These are phyloP conservation scores for Tychaedon coryphoeus DNA, from an alignment of 2,113 vertebrate species.

Conservation along the genomic window DNA sequence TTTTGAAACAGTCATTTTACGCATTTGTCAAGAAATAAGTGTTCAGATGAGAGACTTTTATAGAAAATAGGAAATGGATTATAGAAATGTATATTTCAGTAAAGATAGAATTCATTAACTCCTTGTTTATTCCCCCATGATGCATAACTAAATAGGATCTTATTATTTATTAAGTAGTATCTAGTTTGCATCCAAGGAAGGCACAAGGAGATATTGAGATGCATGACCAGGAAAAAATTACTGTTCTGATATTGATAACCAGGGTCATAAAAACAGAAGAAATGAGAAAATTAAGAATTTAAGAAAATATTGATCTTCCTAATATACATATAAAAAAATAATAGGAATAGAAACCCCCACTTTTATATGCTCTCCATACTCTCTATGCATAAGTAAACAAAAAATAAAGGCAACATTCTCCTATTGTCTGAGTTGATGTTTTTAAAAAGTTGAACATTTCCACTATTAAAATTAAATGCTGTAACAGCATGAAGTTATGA, in stretches of 20 bases:
- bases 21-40: background rate
- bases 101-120: background rate
- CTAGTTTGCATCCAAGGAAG: background rate
- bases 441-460: background rate
- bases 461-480: background rate
- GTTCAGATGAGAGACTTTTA: background rate
- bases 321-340: background rate
- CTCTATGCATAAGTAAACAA: background rate
- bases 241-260: background rate
- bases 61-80: background rate
- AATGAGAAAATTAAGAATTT: background rate
- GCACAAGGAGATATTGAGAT: background rate
- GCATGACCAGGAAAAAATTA: background rate
- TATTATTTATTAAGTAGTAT: background rate
- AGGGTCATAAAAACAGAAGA: background rate
- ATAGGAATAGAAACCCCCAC: fast-evolving
- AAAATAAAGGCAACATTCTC: background rate
- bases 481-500: background rate
- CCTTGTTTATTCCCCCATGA: background rate
- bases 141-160: background rate
- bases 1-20: background rate
- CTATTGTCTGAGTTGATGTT: background rate
- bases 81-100: background rate
- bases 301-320: background rate
- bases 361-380: background rate